Percentiles rank a stretch among this genome's conserved stretches.
These are phyloP conservation scores for Paratilapia polleni DNA, from an alignment of 2,113 vertebrate genomes.

Conservation along the genomic window DNA sequence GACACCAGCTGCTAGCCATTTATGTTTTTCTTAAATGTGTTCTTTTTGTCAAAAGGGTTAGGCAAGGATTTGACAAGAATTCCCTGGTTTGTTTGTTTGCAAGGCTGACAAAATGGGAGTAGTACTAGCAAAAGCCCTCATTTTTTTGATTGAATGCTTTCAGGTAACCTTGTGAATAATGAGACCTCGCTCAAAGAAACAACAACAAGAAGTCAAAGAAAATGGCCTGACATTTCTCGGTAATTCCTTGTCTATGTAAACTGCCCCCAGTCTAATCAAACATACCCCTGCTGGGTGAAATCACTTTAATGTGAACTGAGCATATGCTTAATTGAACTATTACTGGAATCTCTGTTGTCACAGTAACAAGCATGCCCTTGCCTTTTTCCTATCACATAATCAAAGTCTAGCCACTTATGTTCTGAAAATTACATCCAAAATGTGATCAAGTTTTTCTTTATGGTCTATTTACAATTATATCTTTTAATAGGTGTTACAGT, in stretches of 20 bases:
- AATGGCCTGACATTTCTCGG: background rate
- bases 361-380: slow-evolving; percentile 23
- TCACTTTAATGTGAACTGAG: slow-evolving; percentile 34
- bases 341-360: slow-evolving; percentile 22
- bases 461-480: background rate
- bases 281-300: slow-evolving; percentile 22
- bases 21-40: background rate
- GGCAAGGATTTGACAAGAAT: background rate
- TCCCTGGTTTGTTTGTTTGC: slow-evolving; percentile 6
- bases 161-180: slow-evolving; percentile 8
- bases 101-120: background rate
- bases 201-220: background rate
- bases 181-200: background rate
- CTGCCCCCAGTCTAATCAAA: slow-evolving; percentile 23
- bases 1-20: background rate
- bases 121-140: background rate
- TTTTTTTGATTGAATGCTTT: slow-evolving; percentile 16
- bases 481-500: background rate
- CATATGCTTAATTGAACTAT: slow-evolving; percentile 31
- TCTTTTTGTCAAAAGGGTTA: background rate
- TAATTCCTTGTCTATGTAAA: slow-evolving; percentile 6
- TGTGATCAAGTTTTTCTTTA: background rate
- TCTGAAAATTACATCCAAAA: background rate
- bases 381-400: slow-evolving; percentile 17
- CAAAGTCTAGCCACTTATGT: background rate